phyloP scores from a whole-genome alignment of 2,113 vertebrate species.

The Syngnathoides biaculeatus region DNA sequence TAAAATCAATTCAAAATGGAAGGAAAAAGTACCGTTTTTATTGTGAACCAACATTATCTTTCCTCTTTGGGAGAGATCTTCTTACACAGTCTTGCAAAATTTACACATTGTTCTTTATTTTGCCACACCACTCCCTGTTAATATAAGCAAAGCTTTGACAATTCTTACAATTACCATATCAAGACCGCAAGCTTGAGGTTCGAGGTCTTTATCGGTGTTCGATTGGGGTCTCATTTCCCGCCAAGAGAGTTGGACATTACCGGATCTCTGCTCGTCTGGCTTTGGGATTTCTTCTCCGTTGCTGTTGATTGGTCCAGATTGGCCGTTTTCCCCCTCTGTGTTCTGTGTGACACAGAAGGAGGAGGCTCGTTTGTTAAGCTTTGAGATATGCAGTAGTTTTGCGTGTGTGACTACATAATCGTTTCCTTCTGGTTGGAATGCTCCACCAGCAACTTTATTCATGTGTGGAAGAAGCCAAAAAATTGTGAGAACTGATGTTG shows the following conservation, averaged over 20 bases:
- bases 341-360: slow-evolving; percentile 32
- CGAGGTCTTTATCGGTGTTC: slow-evolving; percentile 34
- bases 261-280: slow-evolving; percentile 34
- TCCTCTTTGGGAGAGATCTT: slow-evolving; percentile 9
- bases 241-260: slow-evolving; percentile 46
- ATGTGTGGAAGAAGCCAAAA: slow-evolving; percentile 9
- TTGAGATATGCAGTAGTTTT: slow-evolving; percentile 11
- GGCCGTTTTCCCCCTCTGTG: slow-evolving; percentile 34
- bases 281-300: slow-evolving; percentile 42
- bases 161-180: slow-evolving; percentile 10
- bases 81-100: slow-evolving; percentile 7
- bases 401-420: slow-evolving; percentile 6
- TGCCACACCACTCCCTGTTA: slow-evolving; percentile 9
- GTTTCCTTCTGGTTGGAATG: not conserved
- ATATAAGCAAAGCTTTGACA: slow-evolving; percentile 11
- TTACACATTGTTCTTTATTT: slow-evolving; percentile 1
- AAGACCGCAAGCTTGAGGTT: slow-evolving; percentile 36
- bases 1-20: slow-evolving; percentile 16
- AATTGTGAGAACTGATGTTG: slow-evolving; percentile 4
- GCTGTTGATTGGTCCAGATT: slow-evolving; percentile 46
- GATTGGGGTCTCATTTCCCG: slow-evolving; percentile 38
- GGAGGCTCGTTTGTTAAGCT: slow-evolving; percentile 4
- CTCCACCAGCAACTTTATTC: not conserved
- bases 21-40: slow-evolving; percentile 15
- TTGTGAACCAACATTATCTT: slow-evolving; percentile 12